Evolutionary conservation across 2,113 vertebrate genomes (phyloP).

Genomic region (Megaceryle maxima): DNA sequence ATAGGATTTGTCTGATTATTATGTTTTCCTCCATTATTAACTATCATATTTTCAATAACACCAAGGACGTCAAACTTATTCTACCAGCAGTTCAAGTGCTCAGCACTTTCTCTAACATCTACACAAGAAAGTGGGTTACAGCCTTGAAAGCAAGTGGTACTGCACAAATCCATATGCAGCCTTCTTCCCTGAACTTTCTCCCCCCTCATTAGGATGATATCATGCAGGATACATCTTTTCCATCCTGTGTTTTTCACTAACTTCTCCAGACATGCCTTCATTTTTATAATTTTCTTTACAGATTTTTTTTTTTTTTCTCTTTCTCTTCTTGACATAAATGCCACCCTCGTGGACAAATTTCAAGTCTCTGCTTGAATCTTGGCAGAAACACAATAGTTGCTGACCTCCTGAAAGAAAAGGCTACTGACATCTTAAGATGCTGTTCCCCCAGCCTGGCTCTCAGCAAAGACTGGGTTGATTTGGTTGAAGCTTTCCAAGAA

Average conservation of each 20-base stretch:
- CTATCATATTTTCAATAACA: neutral
- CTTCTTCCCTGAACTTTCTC: neutral
- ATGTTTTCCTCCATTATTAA: neutral
- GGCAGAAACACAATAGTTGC: neutral
- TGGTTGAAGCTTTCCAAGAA: neutral
- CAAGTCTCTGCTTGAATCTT: neutral
- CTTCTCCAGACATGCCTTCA: neutral
- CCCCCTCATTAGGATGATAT: neutral
- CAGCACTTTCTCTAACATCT: neutral
- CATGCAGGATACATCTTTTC: neutral
- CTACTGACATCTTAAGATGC: neutral
- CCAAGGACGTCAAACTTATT: neutral
- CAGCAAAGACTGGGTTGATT: neutral
- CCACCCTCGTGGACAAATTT: neutral
- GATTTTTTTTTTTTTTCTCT: neutral
- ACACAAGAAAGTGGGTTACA: neutral
- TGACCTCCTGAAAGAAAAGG: neutral
- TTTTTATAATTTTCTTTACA: neutral
- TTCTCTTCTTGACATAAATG: neutral
- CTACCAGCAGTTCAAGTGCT: neutral
- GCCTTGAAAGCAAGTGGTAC: neutral
- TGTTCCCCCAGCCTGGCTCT: neutral
- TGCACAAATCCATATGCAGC: neutral
- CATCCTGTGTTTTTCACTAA: neutral
- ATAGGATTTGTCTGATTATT: conserved; percentile 9